Evolutionary conservation across 2,113 vertebrate genomes (phyloP).

Genomic region (Daubentonia madagascariensis): DNA sequence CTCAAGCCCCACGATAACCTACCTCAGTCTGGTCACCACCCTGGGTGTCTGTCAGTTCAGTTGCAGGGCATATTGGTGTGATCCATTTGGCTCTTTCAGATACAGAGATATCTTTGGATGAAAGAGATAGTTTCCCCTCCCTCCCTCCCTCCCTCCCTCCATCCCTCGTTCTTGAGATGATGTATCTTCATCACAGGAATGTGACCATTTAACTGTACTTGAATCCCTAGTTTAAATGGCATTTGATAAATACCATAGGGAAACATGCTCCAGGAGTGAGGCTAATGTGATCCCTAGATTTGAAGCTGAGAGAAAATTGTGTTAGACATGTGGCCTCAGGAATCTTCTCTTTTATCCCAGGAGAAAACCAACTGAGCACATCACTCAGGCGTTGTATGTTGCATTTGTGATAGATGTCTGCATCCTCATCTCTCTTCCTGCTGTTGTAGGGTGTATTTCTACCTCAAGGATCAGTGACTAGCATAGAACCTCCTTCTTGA

Average conservation of each 20-base stretch:
- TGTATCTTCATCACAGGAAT: not conserved
- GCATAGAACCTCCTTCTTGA: not conserved
- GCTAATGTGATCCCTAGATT: not conserved
- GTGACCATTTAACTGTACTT: not conserved
- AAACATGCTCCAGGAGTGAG: not conserved
- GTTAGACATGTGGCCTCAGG: not conserved
- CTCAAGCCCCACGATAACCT: too few species aligned
- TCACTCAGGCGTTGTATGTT: not conserved
- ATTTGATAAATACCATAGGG: not conserved
- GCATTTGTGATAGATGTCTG: not conserved
- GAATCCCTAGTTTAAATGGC: not conserved
- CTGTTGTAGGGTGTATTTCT: not conserved
- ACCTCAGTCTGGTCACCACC: not conserved
- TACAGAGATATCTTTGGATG: not conserved
- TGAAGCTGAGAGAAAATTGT: conserved; percentile 2
- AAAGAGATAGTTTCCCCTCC: not conserved
- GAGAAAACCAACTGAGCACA: not conserved
- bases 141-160: not conserved
- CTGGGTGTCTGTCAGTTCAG: accelerated
- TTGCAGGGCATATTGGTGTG: too few species aligned
- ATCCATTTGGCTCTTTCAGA: not conserved
- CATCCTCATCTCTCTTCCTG: not conserved
- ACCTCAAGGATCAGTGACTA: not conserved
- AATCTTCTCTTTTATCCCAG: not conserved
- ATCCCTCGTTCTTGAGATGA: not conserved